Base-by-base conservation (phyloP, 1,140 invertebrate genomes). In the Zaprionus camerounensis region DNA sequence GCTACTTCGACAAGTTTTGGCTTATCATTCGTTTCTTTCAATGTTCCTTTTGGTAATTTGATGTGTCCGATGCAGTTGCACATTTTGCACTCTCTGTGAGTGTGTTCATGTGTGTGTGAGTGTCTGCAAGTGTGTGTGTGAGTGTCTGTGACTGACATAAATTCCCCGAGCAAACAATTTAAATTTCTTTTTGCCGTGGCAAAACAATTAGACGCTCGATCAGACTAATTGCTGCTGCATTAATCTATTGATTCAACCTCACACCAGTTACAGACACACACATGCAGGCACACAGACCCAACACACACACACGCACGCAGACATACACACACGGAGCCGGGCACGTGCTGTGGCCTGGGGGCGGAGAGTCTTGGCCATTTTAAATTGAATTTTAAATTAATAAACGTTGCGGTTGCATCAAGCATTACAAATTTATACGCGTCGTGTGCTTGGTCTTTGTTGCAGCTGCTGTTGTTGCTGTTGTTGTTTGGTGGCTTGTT, bases 321-420 rank as follows among this genome's bases (percentile, higher is more conserved):
- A n/a, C 28, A n/a, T 3, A 38, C 49, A 20, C 49, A 64, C 36
- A 61, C 15, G 51, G 20, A 17, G 1, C n/a, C 71, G 53, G 5
- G 24, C 71, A 64, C 56, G 55, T 64, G 44, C 36, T 49, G 62
- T 56, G 63, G 61, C 41, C 63, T 59, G 64, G 38, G 31, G 56
- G 56, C 53, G 28, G 3, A 57, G 68, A 56, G 41, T 46, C 85
- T 76, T 87, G 85, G 81, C 81, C 84, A 88, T 84, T 81, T 84
- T 82, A 90, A 88, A 88, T 88, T 88, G 84, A 88, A 88, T 88
- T 88, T 88, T 90, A 88, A 90, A 88, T 88, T 88, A 88, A 88
- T 88, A 88, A 88, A 90, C 85, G 85, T 84, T 79, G 84, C 69
- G 85, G 84, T 64, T 90, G 81, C 85, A 88, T 88, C 84, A 88